Percentiles rank a stretch among this genome's conserved stretches.
phyloP scores from a whole-genome alignment of 1,140 invertebrate genomes.

The Gryon sp. region DNA sequence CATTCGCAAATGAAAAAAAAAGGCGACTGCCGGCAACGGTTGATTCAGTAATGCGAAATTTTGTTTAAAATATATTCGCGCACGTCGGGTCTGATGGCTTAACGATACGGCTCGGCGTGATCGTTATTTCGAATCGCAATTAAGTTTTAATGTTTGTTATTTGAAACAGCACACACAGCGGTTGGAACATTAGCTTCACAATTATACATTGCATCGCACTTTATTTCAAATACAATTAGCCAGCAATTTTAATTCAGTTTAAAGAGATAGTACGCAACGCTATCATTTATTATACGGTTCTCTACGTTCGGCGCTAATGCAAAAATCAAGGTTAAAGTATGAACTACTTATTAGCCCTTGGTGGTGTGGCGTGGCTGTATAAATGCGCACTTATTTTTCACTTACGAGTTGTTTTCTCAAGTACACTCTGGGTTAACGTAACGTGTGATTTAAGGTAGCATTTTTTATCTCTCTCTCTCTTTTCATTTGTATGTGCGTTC shows the following conservation, averaged over 20 bases:
- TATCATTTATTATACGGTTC: constrained; percentile 39
- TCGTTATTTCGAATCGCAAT: constrained; percentile 38
- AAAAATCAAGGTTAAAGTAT: constrained; percentile 56
- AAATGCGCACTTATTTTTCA: constrained; percentile 31
- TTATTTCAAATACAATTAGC: constrained; percentile 56
- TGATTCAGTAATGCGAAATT: constrained; percentile 20
- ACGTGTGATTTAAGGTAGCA: too few species aligned
- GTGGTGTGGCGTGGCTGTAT: constrained; percentile 10
- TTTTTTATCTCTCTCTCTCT: too few species aligned
- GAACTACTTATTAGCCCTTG: constrained; percentile 53
- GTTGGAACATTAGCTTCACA: constrained; percentile 16
- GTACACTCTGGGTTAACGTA: too few species aligned
- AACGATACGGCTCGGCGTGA: constrained; percentile 10
- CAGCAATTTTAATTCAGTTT: constrained; percentile 47
- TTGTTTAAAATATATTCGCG: background rate
- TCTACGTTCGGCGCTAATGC: constrained; percentile 29
- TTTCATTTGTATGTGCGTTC: too few species aligned
- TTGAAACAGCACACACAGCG: constrained; percentile 20
- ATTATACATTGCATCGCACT: constrained; percentile 42
- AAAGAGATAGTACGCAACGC: constrained; percentile 38
- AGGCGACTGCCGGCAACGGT: too few species aligned
- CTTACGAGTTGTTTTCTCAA: constrained; percentile 30
- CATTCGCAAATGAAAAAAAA: too few species aligned
- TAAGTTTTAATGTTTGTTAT: constrained; percentile 52
- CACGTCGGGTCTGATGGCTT: background rate